Conservation (phyloP, 2,113 vertebrate species). For the Capreolus pygargus region DNA sequence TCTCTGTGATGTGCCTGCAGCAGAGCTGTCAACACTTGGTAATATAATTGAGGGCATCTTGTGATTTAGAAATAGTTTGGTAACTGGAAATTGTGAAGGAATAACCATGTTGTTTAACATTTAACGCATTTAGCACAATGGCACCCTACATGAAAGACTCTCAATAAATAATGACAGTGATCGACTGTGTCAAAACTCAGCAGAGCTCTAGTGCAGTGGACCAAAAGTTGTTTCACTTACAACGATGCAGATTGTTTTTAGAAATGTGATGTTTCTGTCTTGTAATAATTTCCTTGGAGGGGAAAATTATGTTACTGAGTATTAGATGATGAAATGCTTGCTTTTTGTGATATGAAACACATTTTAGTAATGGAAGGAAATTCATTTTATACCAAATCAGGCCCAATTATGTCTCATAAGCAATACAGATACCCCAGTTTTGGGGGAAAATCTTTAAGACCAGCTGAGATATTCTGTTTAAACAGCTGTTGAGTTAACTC, state of each 20-base stretch:
- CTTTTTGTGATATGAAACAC: neutral
- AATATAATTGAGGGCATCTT: neutral
- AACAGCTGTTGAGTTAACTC: neutral
- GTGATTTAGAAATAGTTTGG: neutral
- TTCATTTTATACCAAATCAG: neutral
- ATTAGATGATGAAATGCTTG: neutral
- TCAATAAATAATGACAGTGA: neutral
- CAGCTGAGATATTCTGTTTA: neutral
- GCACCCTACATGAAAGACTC: neutral
- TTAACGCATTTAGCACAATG: neutral
- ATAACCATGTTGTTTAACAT: neutral
- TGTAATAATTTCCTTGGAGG: neutral
- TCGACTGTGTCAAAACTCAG: neutral
- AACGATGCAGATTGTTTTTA: neutral
- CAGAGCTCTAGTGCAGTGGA: neutral
- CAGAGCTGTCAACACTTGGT: neutral
- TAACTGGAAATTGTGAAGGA: neutral
- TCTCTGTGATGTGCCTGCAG: neutral
- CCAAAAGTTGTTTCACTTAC: neutral
- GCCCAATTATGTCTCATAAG: neutral
- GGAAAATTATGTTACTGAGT: neutral
- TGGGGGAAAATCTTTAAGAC: neutral
- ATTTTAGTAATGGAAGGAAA: neutral
- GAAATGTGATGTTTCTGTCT: neutral
- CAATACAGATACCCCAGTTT: neutral